Conservation (phyloP, 2,888 invertebrate species). For the Stenichneumon culpator region DNA sequence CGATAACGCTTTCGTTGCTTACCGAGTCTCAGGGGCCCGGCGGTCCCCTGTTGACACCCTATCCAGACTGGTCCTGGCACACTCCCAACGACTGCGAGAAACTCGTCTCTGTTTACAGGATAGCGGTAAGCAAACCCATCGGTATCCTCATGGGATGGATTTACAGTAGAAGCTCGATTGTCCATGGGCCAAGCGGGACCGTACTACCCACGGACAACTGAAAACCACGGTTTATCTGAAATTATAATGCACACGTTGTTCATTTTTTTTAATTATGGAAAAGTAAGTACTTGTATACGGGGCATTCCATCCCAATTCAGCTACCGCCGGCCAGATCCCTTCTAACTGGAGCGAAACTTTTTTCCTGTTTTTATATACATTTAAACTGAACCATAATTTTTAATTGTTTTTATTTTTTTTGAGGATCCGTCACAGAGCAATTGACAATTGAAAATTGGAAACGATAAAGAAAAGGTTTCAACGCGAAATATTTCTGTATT, state of each 20-base stretch:
- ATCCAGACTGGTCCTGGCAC: constrained; percentile 83
- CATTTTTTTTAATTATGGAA: no score
- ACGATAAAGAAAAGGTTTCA: no score
- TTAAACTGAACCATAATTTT: no score
- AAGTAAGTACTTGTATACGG: not conserved
- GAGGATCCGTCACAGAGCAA: no score
- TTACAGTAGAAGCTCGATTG: not conserved
- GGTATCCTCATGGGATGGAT: constrained; percentile 16
- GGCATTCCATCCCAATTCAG: not conserved
- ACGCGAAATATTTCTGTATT: no score
- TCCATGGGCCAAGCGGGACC: not conserved
- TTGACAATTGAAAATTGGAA: no score
- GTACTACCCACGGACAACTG: not conserved
- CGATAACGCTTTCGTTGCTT: constrained; percentile 82
- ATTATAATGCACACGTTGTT: not conserved
- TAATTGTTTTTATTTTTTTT: no score
- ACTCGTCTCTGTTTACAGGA: constrained; percentile 82
- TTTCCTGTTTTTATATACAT: no score
- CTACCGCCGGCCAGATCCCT: no score
- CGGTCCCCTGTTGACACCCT: constrained; percentile 82
- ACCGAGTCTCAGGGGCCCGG: constrained; percentile 77
- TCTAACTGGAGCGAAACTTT: no score
- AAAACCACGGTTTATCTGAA: not conserved
- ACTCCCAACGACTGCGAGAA: constrained; percentile 78
- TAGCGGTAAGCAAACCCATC: constrained; percentile 80